Percentiles rank a stretch among this genome's conserved stretches.
Conservation (phyloP, 2,888 invertebrate genomes). For the Zaprionus lineosus region DNA sequence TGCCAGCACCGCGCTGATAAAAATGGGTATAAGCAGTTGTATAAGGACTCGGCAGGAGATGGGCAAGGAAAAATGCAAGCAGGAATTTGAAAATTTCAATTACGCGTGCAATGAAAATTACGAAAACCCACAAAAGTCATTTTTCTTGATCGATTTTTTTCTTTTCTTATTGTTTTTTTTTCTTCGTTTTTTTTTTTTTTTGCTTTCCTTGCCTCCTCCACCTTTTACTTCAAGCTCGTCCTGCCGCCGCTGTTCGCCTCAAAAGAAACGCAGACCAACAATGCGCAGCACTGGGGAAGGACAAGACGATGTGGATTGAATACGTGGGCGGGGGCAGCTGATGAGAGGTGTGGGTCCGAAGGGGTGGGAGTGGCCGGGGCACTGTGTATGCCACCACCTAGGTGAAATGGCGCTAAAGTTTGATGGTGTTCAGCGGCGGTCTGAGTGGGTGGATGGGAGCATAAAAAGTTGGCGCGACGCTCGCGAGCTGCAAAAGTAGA, state of each 20-base stretch:
- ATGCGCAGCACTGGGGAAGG: slow-evolving; percentile 27
- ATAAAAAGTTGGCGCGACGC: slow-evolving; percentile 46
- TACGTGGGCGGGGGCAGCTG: no score
- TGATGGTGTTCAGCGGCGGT: slow-evolving; percentile 7
- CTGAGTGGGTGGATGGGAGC: not conserved
- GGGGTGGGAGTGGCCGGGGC: no score
- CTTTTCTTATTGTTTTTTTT: slow-evolving; percentile 1
- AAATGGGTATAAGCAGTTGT: slow-evolving; percentile 35
- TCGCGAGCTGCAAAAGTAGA: slow-evolving; percentile 65
- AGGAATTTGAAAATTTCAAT: slow-evolving; percentile 80
- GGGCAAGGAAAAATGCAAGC: slow-evolving; percentile 65
- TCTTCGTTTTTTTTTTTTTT: slow-evolving; percentile 1
- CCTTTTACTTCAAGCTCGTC: not conserved
- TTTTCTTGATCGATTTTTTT: slow-evolving; percentile 79
- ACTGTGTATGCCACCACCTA: slow-evolving; percentile 23
- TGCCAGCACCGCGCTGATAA: slow-evolving; percentile 51
- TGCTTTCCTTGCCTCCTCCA: not conserved
- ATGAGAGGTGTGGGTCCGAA: no score
- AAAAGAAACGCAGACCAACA: slow-evolving; percentile 68
- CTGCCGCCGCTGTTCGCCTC: slow-evolving; percentile 34
- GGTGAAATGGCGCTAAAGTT: slow-evolving; percentile 48
- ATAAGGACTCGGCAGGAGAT: slow-evolving; percentile 10
- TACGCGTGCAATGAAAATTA: slow-evolving; percentile 80
- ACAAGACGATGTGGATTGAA: no score
- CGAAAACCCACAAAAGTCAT: slow-evolving; percentile 79